Base-by-base conservation (phyloP, 2,797 vertebrate species). In the Sebastes cheni region DNA sequence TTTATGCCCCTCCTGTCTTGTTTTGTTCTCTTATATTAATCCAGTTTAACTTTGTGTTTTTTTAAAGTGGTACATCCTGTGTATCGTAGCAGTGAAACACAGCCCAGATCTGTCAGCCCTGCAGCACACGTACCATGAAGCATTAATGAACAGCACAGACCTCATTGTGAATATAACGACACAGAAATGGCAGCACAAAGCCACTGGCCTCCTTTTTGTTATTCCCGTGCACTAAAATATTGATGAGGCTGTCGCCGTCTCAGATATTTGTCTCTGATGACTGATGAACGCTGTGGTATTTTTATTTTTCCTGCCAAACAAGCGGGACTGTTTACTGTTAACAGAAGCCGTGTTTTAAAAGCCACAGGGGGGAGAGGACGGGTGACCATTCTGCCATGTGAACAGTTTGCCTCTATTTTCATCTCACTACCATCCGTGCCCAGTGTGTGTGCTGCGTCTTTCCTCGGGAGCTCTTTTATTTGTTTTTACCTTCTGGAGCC, bases 161-260 rank as follows among this genome's bases (percentile, higher is more conserved):
- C 75, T 69, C 10, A 1, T 22, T 46, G n/a, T 69, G 79, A 86
- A 66, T 73, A 66, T 73, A 76, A 74, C 29, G 74, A 72, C 73
- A 64, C 61, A 80, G 83, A 86, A 72, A 81, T 36, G 67, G 64
- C 81, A 76, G n/a, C 59, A 58, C 46, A 27, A 61, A 89, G 82
- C 84, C 76, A 59, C 67, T 32, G 77, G 75, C 80, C 82, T 76
- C 71, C 61, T 77, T 83, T 72, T 27, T 70, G 73, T 81, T 54
- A 68, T 81, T 80, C 2, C 12, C n/a, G 52, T 6, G 29, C 46
- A 1, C 77, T 89, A 65, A 89, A 87, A 89, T 81, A 90, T 87
- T 71, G 86, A 92, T 82, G 84, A 79, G 68, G 12, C 81, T 20
- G 14, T 25, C 46, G 30, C 42, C 4, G 73, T 73, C 59, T 72